A percentile compares a stretch with the other conserved stretches of the same genome.
phyloP scores from a whole-genome alignment of 2,113 vertebrate species.

The Tragelaphus imberbis region DNA sequence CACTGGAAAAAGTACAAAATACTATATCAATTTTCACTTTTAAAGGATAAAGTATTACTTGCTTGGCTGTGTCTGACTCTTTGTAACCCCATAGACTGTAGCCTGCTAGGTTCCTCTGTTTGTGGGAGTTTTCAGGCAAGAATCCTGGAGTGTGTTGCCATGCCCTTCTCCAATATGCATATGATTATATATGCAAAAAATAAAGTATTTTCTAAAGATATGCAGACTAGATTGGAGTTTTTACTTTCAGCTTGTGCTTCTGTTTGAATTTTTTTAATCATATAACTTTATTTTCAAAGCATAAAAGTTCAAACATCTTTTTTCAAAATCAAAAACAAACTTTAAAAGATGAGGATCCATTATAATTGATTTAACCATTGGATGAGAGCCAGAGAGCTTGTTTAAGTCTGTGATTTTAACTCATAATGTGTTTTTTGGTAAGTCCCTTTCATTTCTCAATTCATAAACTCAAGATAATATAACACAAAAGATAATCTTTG shows the following conservation, averaged over 20 bases:
- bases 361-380: not conserved
- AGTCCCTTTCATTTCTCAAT: slow-evolving; percentile 67
- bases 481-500: slow-evolving; percentile 39
- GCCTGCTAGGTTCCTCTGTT: not conserved
- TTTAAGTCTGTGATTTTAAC: slow-evolving; percentile 25
- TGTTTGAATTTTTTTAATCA: not conserved
- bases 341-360: not conserved
- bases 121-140: not conserved
- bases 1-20: not conserved
- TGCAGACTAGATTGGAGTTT: not conserved
- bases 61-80: not conserved
- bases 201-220: not conserved
- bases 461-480: slow-evolving; percentile 45
- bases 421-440: slow-evolving; percentile 47
- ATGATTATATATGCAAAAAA: not conserved
- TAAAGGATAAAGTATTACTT: not conserved
- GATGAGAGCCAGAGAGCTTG: not conserved
- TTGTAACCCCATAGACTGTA: not conserved
- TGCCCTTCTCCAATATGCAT: not conserved
- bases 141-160: not conserved
- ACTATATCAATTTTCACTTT: not conserved
- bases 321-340: not conserved
- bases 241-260: slow-evolving; percentile 11
- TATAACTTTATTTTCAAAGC: not conserved
- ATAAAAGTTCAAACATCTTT: not conserved